A percentile compares a stretch with the other conserved stretches of the same genome.
Conservation (phyloP, 1,140 invertebrate genomes). For the Sarcophaga bullata region DNA sequence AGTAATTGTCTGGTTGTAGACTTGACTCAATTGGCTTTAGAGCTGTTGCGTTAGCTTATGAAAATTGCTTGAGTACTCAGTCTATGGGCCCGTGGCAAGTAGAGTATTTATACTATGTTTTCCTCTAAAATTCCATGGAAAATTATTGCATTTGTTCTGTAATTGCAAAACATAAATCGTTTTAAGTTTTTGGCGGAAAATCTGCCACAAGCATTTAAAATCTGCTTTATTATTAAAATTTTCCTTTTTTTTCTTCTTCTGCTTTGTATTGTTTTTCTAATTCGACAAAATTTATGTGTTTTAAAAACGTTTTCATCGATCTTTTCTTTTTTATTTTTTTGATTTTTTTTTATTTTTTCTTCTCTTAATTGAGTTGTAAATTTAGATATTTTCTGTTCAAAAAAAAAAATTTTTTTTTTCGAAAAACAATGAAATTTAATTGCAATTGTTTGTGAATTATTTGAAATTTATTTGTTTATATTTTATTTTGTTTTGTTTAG, state of each 20-base stretch:
- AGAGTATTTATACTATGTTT: too few species aligned
- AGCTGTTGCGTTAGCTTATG: too few species aligned
- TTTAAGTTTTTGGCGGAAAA: slow-evolving; percentile 7
- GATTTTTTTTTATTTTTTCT: too few species aligned
- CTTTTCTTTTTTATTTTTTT: too few species aligned
- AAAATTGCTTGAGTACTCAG: too few species aligned
- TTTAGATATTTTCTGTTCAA: neutral
- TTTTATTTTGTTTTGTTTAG: neutral
- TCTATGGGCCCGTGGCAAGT: too few species aligned
- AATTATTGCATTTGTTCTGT: neutral
- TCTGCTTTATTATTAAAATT: neutral
- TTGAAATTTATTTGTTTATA: slow-evolving; percentile 8
- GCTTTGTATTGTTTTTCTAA: too few species aligned
- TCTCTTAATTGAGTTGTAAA: slow-evolving; percentile 17
- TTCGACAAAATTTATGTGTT: neutral
- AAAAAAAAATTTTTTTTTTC: neutral
- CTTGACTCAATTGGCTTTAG: neutral
- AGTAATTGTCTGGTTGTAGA: neutral
- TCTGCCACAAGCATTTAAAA: slow-evolving; percentile 35
- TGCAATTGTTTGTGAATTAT: neutral
- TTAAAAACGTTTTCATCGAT: neutral
- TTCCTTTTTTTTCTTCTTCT: neutral
- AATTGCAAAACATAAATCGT: neutral
- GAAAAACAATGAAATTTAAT: slow-evolving; percentile 2
- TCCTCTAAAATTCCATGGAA: neutral